These are phyloP conservation scores for Ptilodon capucinus DNA, from an alignment of 2,888 invertebrate species.

Conservation along the genomic window DNA sequence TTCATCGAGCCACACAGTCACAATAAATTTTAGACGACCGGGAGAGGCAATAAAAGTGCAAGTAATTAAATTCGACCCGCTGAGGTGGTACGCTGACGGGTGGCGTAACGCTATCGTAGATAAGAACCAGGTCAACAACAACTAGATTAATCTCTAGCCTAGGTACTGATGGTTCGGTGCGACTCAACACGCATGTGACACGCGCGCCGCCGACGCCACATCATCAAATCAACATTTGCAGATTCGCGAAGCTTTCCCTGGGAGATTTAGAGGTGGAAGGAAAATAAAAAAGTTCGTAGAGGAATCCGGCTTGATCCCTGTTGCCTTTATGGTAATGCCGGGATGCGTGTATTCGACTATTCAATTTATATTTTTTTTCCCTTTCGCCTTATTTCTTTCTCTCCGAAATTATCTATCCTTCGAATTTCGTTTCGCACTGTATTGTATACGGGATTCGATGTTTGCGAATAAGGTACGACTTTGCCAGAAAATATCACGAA, in stretches of 20 bases:
- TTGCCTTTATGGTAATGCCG: conserved; percentile 82
- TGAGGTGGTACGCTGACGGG: conserved; percentile 24
- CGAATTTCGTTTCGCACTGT: conserved; percentile 82
- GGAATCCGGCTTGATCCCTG: conserved; percentile 81
- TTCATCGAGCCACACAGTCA: conserved; percentile 26
- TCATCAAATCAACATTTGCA: conserved; percentile 84
- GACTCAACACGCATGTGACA: conserved; percentile 23
- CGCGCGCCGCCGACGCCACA: conserved; percentile 48
- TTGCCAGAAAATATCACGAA: conserved; percentile 76
- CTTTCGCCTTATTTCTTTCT: conserved; percentile 78
- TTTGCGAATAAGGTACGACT: conserved; percentile 80
- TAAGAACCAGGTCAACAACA: conserved; percentile 46
- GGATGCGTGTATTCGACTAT: conserved; percentile 82
- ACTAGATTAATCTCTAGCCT: conserved; percentile 8
- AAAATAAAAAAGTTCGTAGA: conserved; percentile 83
- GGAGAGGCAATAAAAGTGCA: conserved; percentile 35
- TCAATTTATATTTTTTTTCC: conserved; percentile 82
- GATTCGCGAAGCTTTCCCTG: conserved; percentile 81
- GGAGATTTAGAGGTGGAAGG: conserved; percentile 82
- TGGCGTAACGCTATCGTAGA: conserved; percentile 30
- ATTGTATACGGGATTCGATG: conserved; percentile 79
- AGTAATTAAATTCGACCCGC: conserved; percentile 39
- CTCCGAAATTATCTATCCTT: conserved; percentile 80
- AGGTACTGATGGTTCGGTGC: not conserved
- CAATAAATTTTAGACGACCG: conserved; percentile 29